These are phyloP conservation scores for Megalops atlanticus DNA, from an alignment of 2,113 vertebrate genomes.

Conservation along the genomic window DNA sequence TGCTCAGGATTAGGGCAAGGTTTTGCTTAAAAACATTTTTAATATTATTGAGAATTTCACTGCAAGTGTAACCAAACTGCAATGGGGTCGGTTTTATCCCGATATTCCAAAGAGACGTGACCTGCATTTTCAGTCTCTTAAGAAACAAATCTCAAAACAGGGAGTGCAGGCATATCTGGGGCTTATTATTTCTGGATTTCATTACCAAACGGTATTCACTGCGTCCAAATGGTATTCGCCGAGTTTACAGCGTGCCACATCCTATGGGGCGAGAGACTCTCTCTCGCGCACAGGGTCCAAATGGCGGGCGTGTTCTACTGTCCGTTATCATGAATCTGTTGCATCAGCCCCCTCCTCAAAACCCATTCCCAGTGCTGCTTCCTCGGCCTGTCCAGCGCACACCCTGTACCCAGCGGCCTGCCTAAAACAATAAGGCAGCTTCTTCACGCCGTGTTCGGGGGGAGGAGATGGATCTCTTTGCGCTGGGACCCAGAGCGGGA, in stretches of 20 bases:
- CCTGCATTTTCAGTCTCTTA: neutral
- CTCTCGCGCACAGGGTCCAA: too few species aligned
- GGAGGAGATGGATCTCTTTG: neutral
- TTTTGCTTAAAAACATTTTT: too few species aligned
- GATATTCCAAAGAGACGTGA: conserved; percentile 13
- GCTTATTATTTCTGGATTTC: conserved; percentile 13
- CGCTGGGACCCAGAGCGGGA: neutral
- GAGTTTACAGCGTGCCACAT: neutral
- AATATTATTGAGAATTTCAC: too few species aligned
- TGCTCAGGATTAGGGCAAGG: too few species aligned
- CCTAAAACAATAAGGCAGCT: neutral
- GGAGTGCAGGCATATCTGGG: neutral
- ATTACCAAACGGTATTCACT: neutral
- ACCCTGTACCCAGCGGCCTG: neutral
- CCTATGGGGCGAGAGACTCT: neutral
- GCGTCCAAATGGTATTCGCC: neutral
- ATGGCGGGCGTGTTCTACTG: too few species aligned
- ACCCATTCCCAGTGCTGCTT: neutral
- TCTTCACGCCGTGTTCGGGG: neutral
- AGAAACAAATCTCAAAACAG: neutral
- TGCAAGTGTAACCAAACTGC: neutral
- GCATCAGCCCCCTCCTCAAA: neutral
- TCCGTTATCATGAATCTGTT: neutral
- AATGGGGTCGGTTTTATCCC: too few species aligned
- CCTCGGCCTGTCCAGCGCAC: neutral